These are phyloP conservation scores for Carapus acus DNA, from an alignment of 2,797 vertebrate genomes.

Conservation along the genomic window DNA sequence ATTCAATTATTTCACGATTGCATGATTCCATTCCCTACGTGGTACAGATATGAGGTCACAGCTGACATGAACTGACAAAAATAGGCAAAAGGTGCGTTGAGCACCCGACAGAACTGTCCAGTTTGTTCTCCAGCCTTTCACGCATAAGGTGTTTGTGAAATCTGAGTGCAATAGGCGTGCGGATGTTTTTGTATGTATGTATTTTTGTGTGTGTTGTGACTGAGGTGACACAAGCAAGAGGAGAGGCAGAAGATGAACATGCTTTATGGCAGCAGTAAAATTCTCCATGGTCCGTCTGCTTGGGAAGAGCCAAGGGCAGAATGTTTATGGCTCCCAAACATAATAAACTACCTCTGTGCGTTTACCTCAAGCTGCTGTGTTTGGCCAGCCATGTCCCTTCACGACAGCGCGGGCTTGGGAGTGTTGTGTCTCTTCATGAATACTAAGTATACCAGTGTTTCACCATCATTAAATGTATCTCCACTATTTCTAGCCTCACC, in stretches of 20 bases:
- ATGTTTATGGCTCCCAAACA: conserved; percentile 76
- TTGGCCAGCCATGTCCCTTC: conserved; percentile 61
- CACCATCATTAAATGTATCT: conserved; percentile 67
- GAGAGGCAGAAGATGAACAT: conserved; percentile 69
- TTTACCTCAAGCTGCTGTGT: conserved; percentile 70
- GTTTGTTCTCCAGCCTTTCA: conserved; percentile 55
- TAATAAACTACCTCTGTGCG: conserved; percentile 74
- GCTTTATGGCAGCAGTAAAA: conserved; percentile 78
- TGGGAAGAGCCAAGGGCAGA: conserved; percentile 77
- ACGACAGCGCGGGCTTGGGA: conserved; percentile 40
- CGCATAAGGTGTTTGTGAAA: conserved; percentile 54
- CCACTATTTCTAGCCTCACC: conserved; percentile 58
- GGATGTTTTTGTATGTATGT: conserved; percentile 51
- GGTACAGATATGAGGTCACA: too few species aligned
- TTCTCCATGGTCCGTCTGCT: conserved; percentile 77
- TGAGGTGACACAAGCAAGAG: conserved; percentile 45
- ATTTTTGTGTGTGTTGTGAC: conserved; percentile 52
- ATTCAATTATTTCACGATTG: too few species aligned
- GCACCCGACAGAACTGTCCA: conserved; percentile 1
- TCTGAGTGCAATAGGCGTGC: conserved; percentile 52
- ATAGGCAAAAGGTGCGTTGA: conserved; percentile 16
- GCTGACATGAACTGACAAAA: too few species aligned
- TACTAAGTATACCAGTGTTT: conserved; percentile 68
- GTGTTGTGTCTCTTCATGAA: conserved; percentile 61
- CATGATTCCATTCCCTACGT: too few species aligned